Conservation (phyloP, 2,113 vertebrate species). For the Myrmophylax atrothorax region DNA sequence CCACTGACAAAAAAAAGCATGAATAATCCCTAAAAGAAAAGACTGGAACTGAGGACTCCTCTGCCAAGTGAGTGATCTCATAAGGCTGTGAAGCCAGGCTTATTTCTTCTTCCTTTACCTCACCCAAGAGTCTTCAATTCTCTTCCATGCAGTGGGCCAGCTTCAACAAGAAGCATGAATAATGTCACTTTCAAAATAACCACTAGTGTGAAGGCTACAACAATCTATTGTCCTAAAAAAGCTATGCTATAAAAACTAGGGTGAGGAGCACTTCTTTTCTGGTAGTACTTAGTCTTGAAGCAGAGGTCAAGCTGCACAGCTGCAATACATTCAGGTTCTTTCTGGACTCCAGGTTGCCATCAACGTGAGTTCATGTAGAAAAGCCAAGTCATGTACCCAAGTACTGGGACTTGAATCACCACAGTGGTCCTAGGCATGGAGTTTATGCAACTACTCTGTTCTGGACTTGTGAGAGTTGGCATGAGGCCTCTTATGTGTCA, state of each 20-base stretch:
- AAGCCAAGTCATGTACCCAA: background rate
- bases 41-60: background rate
- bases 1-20: background rate
- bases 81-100: background rate
- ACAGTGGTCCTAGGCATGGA: background rate
- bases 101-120: slow-evolving; percentile 22
- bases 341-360: background rate
- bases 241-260: background rate
- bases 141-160: background rate
- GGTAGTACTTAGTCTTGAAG: background rate
- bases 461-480: background rate
- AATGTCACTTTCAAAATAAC: background rate
- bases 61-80: slow-evolving; percentile 2
- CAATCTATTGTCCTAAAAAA: background rate
- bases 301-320: background rate
- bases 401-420: background rate
- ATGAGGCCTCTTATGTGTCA: background rate
- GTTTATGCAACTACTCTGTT: background rate
- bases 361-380: background rate
- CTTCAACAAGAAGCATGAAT: slow-evolving; percentile 3
- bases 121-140: background rate
- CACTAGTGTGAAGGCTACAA: background rate
- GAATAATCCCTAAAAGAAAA: background rate
- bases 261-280: background rate
- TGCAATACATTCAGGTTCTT: background rate